A percentile compares a stretch with the other conserved stretches of the same genome.
phyloP scores from a whole-genome alignment of 2,113 vertebrate species.

The Nothobranchius kuhntae region DNA sequence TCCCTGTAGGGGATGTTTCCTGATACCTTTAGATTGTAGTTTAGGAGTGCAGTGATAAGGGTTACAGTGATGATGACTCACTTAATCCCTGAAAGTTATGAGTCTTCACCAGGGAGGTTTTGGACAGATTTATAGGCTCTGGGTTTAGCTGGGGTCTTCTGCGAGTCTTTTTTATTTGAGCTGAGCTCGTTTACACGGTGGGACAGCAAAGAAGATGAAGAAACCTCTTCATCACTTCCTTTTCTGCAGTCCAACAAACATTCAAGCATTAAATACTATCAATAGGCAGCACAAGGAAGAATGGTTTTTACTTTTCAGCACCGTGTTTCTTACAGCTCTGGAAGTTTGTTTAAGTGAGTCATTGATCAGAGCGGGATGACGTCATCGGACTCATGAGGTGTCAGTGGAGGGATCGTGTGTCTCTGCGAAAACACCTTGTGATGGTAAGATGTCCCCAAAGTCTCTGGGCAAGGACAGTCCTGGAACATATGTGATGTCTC shows the following conservation, averaged over 20 bases:
- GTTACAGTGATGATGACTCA: constrained; percentile 7
- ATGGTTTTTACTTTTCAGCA: constrained; percentile 23
- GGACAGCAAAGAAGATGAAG: too few species aligned
- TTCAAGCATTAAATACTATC: constrained; percentile 36
- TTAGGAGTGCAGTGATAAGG: background rate
- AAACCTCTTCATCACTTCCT: background rate
- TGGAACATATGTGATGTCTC: background rate
- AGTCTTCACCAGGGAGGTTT: constrained; percentile 11
- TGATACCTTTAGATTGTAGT: constrained; percentile 8
- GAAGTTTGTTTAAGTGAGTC: background rate
- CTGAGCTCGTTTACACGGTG: too few species aligned
- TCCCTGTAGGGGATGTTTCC: constrained; percentile 7
- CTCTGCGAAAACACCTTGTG: constrained; percentile 5
- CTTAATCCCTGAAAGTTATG: constrained; percentile 19
- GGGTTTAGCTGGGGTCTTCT: constrained; percentile 7
- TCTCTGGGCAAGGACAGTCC: constrained; percentile 15
- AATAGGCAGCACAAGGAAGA: too few species aligned
- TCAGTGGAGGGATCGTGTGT: constrained; percentile 1
- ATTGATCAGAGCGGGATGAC: background rate
- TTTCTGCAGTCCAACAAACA: constrained; percentile 12
- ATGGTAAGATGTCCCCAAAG: background rate
- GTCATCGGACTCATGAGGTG: constrained; percentile 14
- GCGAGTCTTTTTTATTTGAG: too few species aligned
- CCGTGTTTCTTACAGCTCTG: constrained; percentile 12
- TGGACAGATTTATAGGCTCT: constrained; percentile 34